Conservation (phyloP, 2,113 vertebrate genomes). For the Synchiropus splendidus region DNA sequence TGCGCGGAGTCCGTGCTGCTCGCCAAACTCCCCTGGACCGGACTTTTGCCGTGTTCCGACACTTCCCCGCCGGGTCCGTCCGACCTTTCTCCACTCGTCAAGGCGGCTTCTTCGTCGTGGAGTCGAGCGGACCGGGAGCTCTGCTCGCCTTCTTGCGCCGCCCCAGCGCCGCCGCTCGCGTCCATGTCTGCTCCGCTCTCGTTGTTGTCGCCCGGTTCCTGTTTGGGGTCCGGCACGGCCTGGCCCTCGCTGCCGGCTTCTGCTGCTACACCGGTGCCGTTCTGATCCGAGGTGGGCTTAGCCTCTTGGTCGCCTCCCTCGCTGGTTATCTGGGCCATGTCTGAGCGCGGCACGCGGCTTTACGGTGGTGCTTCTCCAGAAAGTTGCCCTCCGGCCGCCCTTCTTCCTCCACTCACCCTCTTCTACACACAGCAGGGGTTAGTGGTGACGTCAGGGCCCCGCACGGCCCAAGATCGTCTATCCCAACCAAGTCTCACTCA, state of each 20-base stretch:
- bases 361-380: slow-evolving; percentile 12
- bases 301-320: slow-evolving; percentile 41
- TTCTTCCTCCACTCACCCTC: slow-evolving; percentile 25
- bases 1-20: slow-evolving; percentile 37
- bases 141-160: slow-evolving; percentile 9
- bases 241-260: slow-evolving; percentile 33
- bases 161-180: slow-evolving; percentile 19
- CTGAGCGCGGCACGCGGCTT: not conserved
- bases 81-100: not conserved
- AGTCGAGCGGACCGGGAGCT: not conserved
- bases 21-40: slow-evolving; percentile 38
- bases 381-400: slow-evolving; percentile 24
- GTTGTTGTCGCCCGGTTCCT: slow-evolving; percentile 60
- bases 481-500: fast-evolving
- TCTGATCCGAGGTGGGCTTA: slow-evolving; percentile 12
- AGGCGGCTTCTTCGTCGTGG: slow-evolving; percentile 7
- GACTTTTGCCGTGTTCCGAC: slow-evolving; percentile 37
- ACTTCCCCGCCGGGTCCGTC: slow-evolving; percentile 9
- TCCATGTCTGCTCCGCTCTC: slow-evolving; percentile 42
- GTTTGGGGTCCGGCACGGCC: slow-evolving; percentile 53
- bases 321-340: slow-evolving; percentile 54
- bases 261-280: slow-evolving; percentile 13
- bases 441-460: slow-evolving; percentile 28
- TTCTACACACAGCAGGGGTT: slow-evolving; percentile 33
- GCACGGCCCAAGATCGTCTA: slow-evolving; percentile 21